Conservation (phyloP, 2,888 invertebrate species). For the Platerodrilus igneus region DNA sequence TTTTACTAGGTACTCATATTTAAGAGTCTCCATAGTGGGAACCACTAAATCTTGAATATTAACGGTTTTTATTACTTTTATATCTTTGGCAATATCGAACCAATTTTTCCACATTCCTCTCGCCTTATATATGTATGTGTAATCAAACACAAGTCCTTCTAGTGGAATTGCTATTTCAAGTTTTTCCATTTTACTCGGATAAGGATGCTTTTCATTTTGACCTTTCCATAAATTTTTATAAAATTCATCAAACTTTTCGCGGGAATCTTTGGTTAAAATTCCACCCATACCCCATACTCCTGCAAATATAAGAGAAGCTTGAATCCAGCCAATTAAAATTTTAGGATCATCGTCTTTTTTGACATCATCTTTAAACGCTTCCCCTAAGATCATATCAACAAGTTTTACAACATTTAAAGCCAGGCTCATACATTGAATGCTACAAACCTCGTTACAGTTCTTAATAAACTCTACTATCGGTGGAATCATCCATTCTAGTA, state of each 20-base stretch:
- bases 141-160: conserved; percentile 77
- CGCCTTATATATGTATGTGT: conserved; percentile 68
- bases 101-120: conserved; percentile 87
- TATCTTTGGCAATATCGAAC: conserved; percentile 66
- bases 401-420: conserved; percentile 67
- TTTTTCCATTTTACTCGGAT: conserved; percentile 61
- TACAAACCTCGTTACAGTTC: conserved; percentile 60
- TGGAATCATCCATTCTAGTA: conserved; percentile 77
- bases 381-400: conserved; percentile 72
- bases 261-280: conserved; percentile 67
- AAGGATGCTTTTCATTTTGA: conserved; percentile 47
- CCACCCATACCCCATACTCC: conserved; percentile 85
- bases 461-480: conserved; percentile 70
- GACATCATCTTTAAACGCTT: conserved; percentile 58
- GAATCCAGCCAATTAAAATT: conserved; percentile 66
- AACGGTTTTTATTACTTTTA: conserved; percentile 60
- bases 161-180: conserved; percentile 70
- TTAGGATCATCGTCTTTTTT: conserved; percentile 60
- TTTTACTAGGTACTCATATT: conserved; percentile 70
- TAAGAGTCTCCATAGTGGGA: conserved; percentile 81
- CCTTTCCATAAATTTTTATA: conserved; percentile 55
- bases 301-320: conserved; percentile 70
- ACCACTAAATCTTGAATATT: conserved; percentile 68
- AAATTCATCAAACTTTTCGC: conserved; percentile 62
- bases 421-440: conserved; percentile 68